Percentiles rank a stretch among this genome's conserved stretches.
These are phyloP conservation scores for Sciaenops ocellatus DNA, from an alignment of 2,797 vertebrate species.

Conservation along the genomic window DNA sequence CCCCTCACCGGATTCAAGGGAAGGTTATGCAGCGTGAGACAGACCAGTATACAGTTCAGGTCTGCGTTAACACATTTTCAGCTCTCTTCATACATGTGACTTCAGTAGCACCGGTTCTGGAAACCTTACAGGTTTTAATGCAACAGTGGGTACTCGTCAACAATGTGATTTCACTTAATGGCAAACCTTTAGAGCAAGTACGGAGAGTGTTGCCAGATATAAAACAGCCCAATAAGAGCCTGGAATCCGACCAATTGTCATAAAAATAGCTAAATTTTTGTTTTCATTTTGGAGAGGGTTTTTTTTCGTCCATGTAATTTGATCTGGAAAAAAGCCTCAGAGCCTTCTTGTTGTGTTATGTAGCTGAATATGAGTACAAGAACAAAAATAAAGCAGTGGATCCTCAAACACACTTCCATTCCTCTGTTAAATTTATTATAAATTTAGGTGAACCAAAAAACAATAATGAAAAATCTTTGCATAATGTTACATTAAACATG, in stretches of 20 bases:
- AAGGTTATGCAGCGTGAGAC: conserved; percentile 6
- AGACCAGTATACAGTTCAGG: background rate
- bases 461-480: background rate
- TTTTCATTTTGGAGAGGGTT: background rate
- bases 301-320: conserved; percentile 4
- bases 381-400: background rate
- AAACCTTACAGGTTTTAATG: conserved; percentile 20
- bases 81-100: conserved; percentile 10
- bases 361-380: conserved; percentile 1
- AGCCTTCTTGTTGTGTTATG: background rate
- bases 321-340: background rate
- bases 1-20: conserved; percentile 6
- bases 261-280: conserved; percentile 1
- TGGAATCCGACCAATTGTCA: background rate
- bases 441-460: background rate
- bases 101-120: background rate
- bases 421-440: background rate
- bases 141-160: background rate
- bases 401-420: background rate
- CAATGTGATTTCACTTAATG: conserved; percentile 2
- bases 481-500: background rate
- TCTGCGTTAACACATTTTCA: conserved; percentile 8
- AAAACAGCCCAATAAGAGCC: conserved; percentile 7
- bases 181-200: background rate
- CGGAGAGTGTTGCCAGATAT: background rate